Base-by-base conservation (phyloP, 1,140 invertebrate species). In the Drosophila elegans region DNA sequence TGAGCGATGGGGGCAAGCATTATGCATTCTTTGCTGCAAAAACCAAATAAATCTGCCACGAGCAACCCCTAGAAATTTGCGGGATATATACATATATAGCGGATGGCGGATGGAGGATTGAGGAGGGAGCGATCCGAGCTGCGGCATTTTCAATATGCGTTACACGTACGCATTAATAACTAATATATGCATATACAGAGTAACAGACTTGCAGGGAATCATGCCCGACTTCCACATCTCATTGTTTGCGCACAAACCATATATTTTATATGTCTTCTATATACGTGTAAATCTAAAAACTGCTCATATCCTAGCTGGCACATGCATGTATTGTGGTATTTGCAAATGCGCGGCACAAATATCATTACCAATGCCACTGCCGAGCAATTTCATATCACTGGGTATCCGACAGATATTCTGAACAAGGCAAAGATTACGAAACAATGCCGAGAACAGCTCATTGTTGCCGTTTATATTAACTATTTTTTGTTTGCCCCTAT, bases 91-190 rank as follows among this genome's bases (percentile, higher is more conserved):
- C 11, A 21, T 12, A 45, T 38, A 34, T 60, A 12, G 16, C 16
- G 16, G 16, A 21, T 21, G 16, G 16, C 16, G 16, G 16, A 21
- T 21, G 16, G 16, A 21, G 16, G 16, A 0, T 21, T 21, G 32
- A n/a, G 12, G 36, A 27, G 55, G 32, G 32, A 45, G 34, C 21
- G 55, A 42, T 83, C 76, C 83, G 66, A 76, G 66, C 54, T 86
- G 74, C 83, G 78, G 68, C 82, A 62, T 82, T 86, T 88, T 86
- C 83, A 86, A 86, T 86, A 86, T 88, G 84, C 83, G 79, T 73
- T 89, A 42, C 83, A 88, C 83, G 83, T 88, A 89, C 83, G 84
- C 83, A 88, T 88, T 88, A 88, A 89, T 89, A 88, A 88, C 83
- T 88, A 88, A 89, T 88, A 86, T 86, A 86, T 86, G 82, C 82